These are phyloP conservation scores for Chascanopsetta lugubris DNA, from an alignment of 2,113 vertebrate species.

Conservation along the genomic window DNA sequence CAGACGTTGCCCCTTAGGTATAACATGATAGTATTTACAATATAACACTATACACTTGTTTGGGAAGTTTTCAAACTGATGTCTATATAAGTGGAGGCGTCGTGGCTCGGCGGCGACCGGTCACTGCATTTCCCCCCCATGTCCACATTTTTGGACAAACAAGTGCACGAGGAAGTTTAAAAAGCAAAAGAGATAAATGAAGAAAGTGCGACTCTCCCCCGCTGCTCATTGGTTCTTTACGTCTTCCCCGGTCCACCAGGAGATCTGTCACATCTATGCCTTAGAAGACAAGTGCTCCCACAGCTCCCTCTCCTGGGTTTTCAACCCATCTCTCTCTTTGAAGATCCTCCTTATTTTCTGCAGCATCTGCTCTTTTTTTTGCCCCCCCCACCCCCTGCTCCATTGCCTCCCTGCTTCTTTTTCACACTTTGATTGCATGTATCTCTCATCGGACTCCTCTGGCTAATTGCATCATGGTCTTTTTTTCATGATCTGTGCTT, in stretches of 20 bases:
- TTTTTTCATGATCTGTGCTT: slow-evolving; percentile 70
- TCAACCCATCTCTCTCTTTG: slow-evolving; percentile 73
- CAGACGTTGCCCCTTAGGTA: no score
- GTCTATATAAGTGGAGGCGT: background rate
- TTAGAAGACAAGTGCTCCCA: slow-evolving; percentile 75
- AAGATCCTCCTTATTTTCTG: slow-evolving; percentile 71
- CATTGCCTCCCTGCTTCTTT: slow-evolving; percentile 63
- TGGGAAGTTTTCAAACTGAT: background rate
- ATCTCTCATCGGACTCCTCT: slow-evolving; percentile 75
- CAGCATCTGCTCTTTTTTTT: slow-evolving; percentile 78
- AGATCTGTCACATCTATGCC: slow-evolving; percentile 72
- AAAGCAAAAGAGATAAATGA: slow-evolving; percentile 21
- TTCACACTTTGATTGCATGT: slow-evolving; percentile 77
- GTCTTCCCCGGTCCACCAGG: slow-evolving; percentile 68
- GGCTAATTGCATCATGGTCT: slow-evolving; percentile 80
- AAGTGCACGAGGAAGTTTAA: slow-evolving; percentile 9
- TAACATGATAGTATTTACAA: background rate
- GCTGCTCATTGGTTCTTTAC: slow-evolving; percentile 62
- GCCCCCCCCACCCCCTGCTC: slow-evolving; percentile 54
- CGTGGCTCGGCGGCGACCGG: slow-evolving; percentile 21
- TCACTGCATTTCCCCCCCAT: slow-evolving; percentile 16
- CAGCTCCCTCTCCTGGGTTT: slow-evolving; percentile 76
- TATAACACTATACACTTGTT: background rate
- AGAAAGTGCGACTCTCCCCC: slow-evolving; percentile 47
- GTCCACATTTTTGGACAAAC: slow-evolving; percentile 38